Conservation (phyloP, 2,888 invertebrate genomes). For the Philonicus albiceps region DNA sequence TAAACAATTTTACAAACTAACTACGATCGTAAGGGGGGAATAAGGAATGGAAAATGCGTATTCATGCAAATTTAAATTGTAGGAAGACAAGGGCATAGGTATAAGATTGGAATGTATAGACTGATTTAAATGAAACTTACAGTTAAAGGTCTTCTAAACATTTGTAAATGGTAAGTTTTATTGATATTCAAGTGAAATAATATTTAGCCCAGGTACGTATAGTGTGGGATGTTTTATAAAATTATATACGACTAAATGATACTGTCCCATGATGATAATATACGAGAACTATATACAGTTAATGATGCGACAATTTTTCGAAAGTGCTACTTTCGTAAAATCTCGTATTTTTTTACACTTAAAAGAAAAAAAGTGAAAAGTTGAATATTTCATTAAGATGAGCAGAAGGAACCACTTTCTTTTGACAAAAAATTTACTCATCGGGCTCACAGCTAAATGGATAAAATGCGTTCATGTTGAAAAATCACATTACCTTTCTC, state of each 20-base stretch:
- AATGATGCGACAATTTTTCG: not conserved
- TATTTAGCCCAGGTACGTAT: too few relatives aligned
- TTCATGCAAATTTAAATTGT: too few relatives aligned
- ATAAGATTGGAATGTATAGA: too few relatives aligned
- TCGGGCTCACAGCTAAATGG: not conserved
- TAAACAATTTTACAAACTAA: too few relatives aligned
- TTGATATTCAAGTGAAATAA: too few relatives aligned
- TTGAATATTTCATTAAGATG: not conserved
- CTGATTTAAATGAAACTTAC: too few relatives aligned
- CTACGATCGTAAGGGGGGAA: too few relatives aligned
- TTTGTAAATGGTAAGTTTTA: too few relatives aligned
- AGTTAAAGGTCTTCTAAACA: too few relatives aligned
- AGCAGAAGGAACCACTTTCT: not conserved
- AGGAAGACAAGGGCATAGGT: too few relatives aligned
- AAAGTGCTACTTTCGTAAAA: not conserved
- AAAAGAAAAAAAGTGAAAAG: not conserved
- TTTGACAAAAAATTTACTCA: not conserved
- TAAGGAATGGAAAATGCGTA: too few relatives aligned
- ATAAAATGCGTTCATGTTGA: not conserved
- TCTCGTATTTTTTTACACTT: not conserved
- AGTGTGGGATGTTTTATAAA: not conserved
- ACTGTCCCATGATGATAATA: not conserved
- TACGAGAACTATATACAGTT: too few relatives aligned
- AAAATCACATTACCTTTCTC: not conserved
- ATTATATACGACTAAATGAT: not conserved